Evolutionary conservation across 2,888 invertebrate species (phyloP), one percentile per base, ranked within the genome.

Genomic region (Tryphoninae sp.): DNA sequence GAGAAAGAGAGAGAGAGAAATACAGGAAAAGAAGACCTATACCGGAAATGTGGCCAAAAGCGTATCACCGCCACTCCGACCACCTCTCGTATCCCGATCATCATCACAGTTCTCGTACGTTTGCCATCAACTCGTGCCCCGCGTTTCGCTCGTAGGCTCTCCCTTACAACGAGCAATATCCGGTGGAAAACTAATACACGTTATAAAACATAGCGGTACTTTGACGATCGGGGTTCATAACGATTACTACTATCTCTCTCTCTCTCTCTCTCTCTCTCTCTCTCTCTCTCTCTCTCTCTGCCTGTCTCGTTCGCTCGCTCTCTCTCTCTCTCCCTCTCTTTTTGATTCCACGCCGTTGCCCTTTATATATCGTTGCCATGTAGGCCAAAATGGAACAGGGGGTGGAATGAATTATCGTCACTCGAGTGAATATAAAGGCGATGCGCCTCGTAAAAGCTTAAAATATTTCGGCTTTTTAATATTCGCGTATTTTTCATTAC

Each of bases 161-260:
- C 42, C 75, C 69, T 80, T 72, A 68, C 76, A 80, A 76, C 76
- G 55, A 77, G 80, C 80, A 76, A 80, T 80, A 80, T 80, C 72
- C 67, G 61, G 55, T 77, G 11, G 22, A 72, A 78, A 76, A 76
- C 72, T 77, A 51, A 72, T 72, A 59, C 49, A 59, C 45, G 76
- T 72, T 73, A 76, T 61, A 68, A 80, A 77, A 72, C 61, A 65
- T 45, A 51, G 69, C 22, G 22, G 40, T 59, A 53, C 62, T 75
- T 75, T 80, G 69, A 69, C 64, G 68, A 71, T 61, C 19, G 75
- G 19, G 40, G 22, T 19, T 64, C 71, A 71, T 75, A 49, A 42
- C 33, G 33, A 33, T 33, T 33, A 33, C 33, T 33, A 68, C 51
- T 22, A 45, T 33, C 49, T 40, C 22, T 33, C 11, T 62, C 40